Conservation (phyloP, 2,797 vertebrate species). For the Ispidina picta region DNA sequence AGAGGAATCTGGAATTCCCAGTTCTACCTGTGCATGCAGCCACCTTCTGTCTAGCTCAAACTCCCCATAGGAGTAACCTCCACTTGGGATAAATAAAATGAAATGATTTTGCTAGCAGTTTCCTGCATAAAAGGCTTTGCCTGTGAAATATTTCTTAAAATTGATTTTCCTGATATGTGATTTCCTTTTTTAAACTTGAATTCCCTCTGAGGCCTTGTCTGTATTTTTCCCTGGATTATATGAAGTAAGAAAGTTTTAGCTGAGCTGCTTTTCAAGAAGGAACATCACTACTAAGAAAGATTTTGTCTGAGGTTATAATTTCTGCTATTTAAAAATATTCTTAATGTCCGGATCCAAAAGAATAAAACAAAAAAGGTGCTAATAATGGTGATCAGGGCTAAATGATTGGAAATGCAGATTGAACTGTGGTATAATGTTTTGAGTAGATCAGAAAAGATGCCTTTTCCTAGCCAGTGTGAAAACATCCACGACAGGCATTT, state of each 20-base stretch:
- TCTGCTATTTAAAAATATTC: neutral
- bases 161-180: neutral
- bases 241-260: neutral
- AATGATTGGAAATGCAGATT: neutral
- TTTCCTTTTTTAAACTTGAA: neutral
- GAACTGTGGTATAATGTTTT: neutral
- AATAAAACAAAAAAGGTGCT: neutral
- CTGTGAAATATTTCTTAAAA: neutral
- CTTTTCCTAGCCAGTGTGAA: neutral
- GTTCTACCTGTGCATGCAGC: neutral
- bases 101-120: neutral
- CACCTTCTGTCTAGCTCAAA: neutral
- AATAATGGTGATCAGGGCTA: neutral
- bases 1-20: neutral
- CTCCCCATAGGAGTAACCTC: neutral
- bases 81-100: neutral
- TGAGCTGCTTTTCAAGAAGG: neutral
- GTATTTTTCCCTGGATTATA: neutral
- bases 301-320: neutral
- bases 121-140: neutral
- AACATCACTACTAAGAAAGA: neutral
- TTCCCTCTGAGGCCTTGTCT: conserved; percentile 7
- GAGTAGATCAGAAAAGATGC: neutral
- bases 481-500: neutral
- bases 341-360: neutral